Percentiles rank a stretch among this genome's conserved stretches.
phyloP scores from a whole-genome alignment of 1,140 invertebrate genomes.

The Amyelois transitella region DNA sequence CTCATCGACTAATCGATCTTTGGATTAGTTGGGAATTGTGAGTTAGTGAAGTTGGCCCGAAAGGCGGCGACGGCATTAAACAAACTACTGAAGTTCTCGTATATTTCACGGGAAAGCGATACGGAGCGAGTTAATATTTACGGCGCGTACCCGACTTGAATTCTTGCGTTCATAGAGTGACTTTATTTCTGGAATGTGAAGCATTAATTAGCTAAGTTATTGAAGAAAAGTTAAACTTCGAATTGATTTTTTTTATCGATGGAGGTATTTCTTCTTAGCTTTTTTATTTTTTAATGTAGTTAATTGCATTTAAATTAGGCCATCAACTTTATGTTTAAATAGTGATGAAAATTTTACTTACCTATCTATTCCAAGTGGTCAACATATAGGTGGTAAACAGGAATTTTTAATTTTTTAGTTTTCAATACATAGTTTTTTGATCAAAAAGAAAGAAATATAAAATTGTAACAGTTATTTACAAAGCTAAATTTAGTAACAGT shows the following conservation, averaged over 20 bases:
- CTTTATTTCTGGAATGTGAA: neutral
- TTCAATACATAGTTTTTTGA: no score
- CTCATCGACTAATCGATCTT: conserved; percentile 17
- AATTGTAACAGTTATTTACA: no score
- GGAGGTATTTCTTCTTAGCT: neutral
- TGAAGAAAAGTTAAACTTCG: no score
- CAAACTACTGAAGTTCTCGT: conserved; percentile 31
- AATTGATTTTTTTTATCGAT: neutral
- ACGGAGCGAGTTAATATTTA: conserved; percentile 31
- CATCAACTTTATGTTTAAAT: no score
- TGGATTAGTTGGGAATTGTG: conserved; percentile 19
- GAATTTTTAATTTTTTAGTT: no score
- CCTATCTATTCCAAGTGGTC: no score
- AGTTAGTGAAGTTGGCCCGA: conserved; percentile 10
- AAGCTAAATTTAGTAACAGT: no score
- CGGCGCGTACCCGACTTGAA: conserved; percentile 11
- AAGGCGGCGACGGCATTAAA: conserved; percentile 37
- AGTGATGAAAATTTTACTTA: no score
- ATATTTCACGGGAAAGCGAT: conserved; percentile 37
- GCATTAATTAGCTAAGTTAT: neutral
- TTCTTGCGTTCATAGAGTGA: neutral
- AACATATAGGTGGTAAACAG: no score
- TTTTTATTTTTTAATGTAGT: neutral
- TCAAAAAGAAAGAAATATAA: no score
- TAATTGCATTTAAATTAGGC: neutral